A percentile compares a stretch with the other conserved stretches of the same genome.
Evolutionary conservation across 2,888 invertebrate species (phyloP).

Genomic region (Patella depressa): DNA sequence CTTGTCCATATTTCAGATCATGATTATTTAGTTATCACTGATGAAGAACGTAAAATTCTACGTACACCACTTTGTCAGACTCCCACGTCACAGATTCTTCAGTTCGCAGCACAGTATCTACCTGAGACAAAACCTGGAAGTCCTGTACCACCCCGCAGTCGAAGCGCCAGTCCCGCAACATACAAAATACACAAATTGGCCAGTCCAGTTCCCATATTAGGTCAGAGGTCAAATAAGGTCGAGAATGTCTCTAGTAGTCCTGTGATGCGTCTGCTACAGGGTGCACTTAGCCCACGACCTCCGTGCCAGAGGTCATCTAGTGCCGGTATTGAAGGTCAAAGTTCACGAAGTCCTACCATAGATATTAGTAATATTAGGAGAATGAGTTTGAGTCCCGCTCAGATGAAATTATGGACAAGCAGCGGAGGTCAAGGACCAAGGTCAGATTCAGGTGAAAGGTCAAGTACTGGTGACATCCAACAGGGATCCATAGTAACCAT

Average conservation of each 20-base stretch:
- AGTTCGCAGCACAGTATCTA: constrained; percentile 61
- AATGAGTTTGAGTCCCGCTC: constrained; percentile 1
- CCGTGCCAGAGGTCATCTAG: constrained; percentile 13
- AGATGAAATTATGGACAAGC: constrained; percentile 3
- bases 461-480: constrained; percentile 23
- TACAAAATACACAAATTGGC: not conserved
- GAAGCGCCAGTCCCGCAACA: not conserved
- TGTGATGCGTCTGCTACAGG: constrained; percentile 3
- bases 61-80: constrained; percentile 54
- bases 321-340: not conserved
- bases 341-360: not conserved
- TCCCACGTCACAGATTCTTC: constrained; percentile 58
- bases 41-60: constrained; percentile 56
- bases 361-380: not conserved
- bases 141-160: constrained; percentile 5
- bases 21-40: constrained; percentile 41
- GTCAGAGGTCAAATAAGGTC: not conserved
- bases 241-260: not conserved
- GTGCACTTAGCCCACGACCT: not conserved
- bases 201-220: not conserved
- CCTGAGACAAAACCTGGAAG: constrained; percentile 9
- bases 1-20: constrained; percentile 20
- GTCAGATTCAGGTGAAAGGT: constrained; percentile 9
- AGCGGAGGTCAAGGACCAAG: constrained; percentile 12
- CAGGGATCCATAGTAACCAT: constrained; percentile 17